Percentiles rank a stretch among this genome's conserved stretches.
Conservation (phyloP, 2,888 invertebrate species). For the Apeira syringaria region DNA sequence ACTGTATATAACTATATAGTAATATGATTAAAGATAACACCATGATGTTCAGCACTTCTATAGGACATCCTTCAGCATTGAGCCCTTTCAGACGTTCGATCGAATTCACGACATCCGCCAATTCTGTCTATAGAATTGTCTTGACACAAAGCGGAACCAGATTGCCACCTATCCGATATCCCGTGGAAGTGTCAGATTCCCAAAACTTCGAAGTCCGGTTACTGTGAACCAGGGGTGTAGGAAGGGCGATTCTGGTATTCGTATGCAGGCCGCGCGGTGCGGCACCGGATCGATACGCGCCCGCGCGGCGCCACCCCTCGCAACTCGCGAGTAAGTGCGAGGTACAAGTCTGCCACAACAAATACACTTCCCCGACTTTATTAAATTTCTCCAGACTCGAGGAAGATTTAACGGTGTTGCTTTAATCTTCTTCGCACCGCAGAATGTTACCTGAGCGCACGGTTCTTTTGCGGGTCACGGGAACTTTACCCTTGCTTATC, state of each 20-base stretch:
- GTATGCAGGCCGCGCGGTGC: slow-evolving; percentile 76
- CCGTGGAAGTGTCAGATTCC: slow-evolving; percentile 46
- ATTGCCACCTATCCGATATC: too few relatives aligned
- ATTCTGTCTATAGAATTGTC: too few relatives aligned
- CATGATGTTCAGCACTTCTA: too few relatives aligned
- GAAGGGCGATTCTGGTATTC: slow-evolving; percentile 75
- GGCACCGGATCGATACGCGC: slow-evolving; percentile 79
- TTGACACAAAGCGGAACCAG: too few relatives aligned
- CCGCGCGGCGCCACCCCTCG: slow-evolving; percentile 69
- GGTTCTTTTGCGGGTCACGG: neutral
- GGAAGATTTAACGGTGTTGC: neutral
- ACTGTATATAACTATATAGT: too few relatives aligned
- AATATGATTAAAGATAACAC: too few relatives aligned
- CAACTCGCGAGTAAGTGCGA: slow-evolving; percentile 44
- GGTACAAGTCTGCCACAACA: slow-evolving; percentile 58
- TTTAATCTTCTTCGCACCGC: neutral
- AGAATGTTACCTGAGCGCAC: neutral
- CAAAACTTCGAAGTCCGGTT: slow-evolving; percentile 6
- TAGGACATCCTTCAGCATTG: too few relatives aligned
- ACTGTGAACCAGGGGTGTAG: slow-evolving; percentile 56
- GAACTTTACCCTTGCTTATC: neutral
- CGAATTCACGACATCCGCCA: too few relatives aligned
- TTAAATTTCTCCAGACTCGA: slow-evolving; percentile 46
- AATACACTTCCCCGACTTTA: slow-evolving; percentile 56
- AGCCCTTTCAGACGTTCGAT: too few relatives aligned